Base-by-base conservation (phyloP, 2,888 invertebrate genomes). In the Listrodromus nycthemerus region DNA sequence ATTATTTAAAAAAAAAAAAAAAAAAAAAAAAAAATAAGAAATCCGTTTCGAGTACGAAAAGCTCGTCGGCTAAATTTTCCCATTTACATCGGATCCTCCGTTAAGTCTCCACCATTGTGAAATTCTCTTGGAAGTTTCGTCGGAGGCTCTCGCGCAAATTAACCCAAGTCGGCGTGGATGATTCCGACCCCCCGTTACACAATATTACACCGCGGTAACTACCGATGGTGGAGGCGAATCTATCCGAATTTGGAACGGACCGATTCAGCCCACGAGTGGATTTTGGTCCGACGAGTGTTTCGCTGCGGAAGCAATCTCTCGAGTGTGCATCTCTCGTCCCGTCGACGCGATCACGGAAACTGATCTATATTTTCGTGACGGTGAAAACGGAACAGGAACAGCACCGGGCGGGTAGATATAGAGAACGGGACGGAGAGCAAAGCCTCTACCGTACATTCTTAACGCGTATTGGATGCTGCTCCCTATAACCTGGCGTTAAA, bases 401-500 rank as follows among this genome's bases (percentile, higher is more conserved):
- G 45, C 19, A 66, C 48, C 45, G 13, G 8, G 48, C 16, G 27
- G 21, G 48, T 13, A 24, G 41, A 48, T 21, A 48, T 21, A 55
- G 10, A 21, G 21, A 48, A 21, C 48, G 71, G 73, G 52, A 41
- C 45, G 52, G 61, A 69, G 67, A 33, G 65, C 16, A 48, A 70
- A 69, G 63, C 66, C 76, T 73, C 71, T 48, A 33, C 69, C 33
- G 67, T 65, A 74, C 48, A 50, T 74, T 81, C 77, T 84, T 74
- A 81, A 77, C 55, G 80, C 55, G 41, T 81, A 81, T 78, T 77
- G 77, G 83, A 76, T 80, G 66, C 77, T 73, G 30, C 50, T 48
- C 77, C 73, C 10, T 70, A 67, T 76, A 76, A 76, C 58, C 71
- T 24, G 37, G 75, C 45, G 66, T 61, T 75, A 75, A 75, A 37